Evolutionary conservation across 2,113 vertebrate genomes (phyloP), one percentile per base, ranked within the genome.

Genomic region (Prochilodus magdalenae): DNA sequence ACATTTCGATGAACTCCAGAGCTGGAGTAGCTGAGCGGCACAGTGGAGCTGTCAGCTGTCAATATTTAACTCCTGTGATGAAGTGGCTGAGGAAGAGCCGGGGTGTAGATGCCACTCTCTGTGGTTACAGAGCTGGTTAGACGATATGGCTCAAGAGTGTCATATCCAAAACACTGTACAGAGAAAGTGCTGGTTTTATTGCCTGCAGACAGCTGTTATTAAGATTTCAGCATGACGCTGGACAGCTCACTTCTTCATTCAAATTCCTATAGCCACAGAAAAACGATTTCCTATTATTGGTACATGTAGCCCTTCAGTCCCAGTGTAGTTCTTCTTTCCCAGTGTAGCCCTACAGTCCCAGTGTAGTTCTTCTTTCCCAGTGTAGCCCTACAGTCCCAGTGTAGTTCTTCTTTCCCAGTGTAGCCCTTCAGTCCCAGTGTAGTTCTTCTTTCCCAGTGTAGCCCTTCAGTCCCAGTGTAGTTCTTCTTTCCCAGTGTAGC

Each of bases 61-160:
- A 83, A 77, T 86, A 80, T 83, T 80, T 29, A 57, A 20, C 65
- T 59, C 29, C 14, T 12, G 11, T 83, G 77, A 86, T 86, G 53
- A 80, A 83, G 81, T 83, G 81, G 77, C 73, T 76, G 67, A 83
- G 66, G 6, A 60, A 67, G 30, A 82, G 62, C 49, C 13, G 14
- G 2, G 57, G 57, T 62, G 27, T 40, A 62, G 22, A 71, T 69
- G 80, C 55, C 63, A 57, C 51, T 22, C 80, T 69, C 53, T 83
- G 84, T 47, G 81, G 76, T 80, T 70, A 76, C 80, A 60, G 20
- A 27, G 53, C 49, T 62, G 70, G 84, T 80, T 62, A 86, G 59
- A 67, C 67, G 72, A 83, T 77, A 73, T 6, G 72, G 66, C 60
- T 79, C 80, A 79, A n/a, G 59, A 36, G 36, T n/a, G 70, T 75